Evolutionary conservation across 2,888 invertebrate genomes (phyloP), one percentile per base, ranked within the genome.

Genomic region (Hirtodrosophila alboralis): DNA sequence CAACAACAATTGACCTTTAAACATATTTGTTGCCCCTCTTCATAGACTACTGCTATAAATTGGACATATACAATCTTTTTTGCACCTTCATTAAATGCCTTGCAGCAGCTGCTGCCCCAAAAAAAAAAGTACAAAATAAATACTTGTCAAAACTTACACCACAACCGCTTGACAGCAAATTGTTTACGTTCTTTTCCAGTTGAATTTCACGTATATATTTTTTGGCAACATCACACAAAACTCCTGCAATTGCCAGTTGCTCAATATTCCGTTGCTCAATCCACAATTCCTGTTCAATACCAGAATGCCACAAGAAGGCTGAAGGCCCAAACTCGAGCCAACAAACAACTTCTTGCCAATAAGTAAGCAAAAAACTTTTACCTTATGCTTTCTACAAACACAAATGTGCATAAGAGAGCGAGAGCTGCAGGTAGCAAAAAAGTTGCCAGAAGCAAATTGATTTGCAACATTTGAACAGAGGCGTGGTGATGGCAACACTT

Each of bases 381-480:
- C 49, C 70, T 62, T 70, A 81, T 77, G 52, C 58, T 74, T 60
- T 84, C 49, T 31, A 33, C 84, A 84, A 80, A 74, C 84, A 71
- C 84, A 71, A 78, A 74, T 73, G 58, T 64, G 57, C 65, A 58
- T 30, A n/a, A n/a, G n/a, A n/a, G n/a, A n/a, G n/a, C n/a, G 40
- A 27, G 18, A 45, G 51, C 38, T 49, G 48, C 57, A 61, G 67
- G 63, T 78, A 54, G 59, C 66, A 64, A 76, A 64, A 76, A 79
- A 80, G 76, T 68, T 47, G 28, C 57, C 66, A 47, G 76, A 67
- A 75, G 48, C 65, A 84, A 80, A 79, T 84, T 79, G 81, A 84
- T 79, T 80, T 74, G 81, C 58, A 65, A 63, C 74, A 71, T 66
- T 71, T 48, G 23, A n/a, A 13, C 14, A 18, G n/a, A 23, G 43